phyloP scores from a whole-genome alignment of 2,888 invertebrate genomes.

The Acanthococcus lagerstroemiae region DNA sequence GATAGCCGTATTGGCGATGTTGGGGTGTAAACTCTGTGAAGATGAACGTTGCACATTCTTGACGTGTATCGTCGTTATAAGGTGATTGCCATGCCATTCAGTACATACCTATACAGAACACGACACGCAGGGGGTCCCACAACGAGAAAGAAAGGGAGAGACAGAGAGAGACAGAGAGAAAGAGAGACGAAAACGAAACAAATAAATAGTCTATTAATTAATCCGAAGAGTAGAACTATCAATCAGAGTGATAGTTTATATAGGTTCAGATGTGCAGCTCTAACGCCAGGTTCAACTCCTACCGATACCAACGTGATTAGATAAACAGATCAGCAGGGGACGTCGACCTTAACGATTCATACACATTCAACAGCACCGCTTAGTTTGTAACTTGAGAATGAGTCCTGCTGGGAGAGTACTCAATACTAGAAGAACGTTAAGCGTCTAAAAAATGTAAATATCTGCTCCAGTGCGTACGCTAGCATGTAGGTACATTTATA shows the following conservation, averaged over 20 bases:
- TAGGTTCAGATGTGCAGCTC: conserved; percentile 26
- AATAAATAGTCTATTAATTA: conserved; percentile 29
- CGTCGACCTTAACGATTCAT: conserved; percentile 26
- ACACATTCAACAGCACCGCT: conserved; percentile 24
- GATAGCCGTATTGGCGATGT: conserved; percentile 22
- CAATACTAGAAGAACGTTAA: conserved; percentile 22
- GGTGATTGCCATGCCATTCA: conserved; percentile 11
- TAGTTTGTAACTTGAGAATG: conserved; percentile 29
- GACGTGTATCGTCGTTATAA: conserved; percentile 14
- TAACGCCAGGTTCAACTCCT: conserved; percentile 25
- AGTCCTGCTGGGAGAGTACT: conserved; percentile 26
- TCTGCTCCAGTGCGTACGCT: conserved; percentile 4
- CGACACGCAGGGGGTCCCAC: conserved; percentile 19
- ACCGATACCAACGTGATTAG: conserved; percentile 26
- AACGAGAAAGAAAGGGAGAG: background rate
- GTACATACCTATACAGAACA: background rate
- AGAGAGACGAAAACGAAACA: conserved; percentile 18
- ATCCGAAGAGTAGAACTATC: conserved; percentile 27
- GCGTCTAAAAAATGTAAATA: conserved; percentile 21
- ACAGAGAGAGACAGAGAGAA: background rate
- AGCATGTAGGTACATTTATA: conserved; percentile 9
- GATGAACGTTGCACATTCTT: conserved; percentile 28
- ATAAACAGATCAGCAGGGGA: conserved; percentile 23
- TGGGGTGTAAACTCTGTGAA: conserved; percentile 22
- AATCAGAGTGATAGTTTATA: conserved; percentile 21